Evolutionary conservation across 2,797 vertebrate genomes (phyloP).

Genomic region (Tolypeutes matacus): DNA sequence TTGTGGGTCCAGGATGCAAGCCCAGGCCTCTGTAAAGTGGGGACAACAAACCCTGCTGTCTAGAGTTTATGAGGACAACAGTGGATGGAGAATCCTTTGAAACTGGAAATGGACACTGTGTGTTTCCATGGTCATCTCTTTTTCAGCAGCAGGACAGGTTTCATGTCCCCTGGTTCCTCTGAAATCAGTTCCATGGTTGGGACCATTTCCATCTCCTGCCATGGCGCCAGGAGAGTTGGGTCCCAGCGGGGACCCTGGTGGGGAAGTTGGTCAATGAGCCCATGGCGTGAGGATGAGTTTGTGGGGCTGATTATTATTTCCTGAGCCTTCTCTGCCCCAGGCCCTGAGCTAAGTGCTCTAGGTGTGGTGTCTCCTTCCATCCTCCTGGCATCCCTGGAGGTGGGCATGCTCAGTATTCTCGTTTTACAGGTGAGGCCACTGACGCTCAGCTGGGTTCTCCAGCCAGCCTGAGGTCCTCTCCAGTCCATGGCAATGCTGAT

Average conservation of each 20-base stretch:
- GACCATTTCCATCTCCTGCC: background rate
- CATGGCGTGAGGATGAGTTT: rapidly evolving
- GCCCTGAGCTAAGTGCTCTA: too few species aligned
- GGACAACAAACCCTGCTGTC: background rate
- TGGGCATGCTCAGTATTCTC: rapidly evolving
- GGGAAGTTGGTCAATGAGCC: background rate
- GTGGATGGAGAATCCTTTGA: background rate
- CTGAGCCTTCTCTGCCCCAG: background rate
- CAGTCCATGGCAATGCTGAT: rapidly evolving
- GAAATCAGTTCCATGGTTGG: background rate
- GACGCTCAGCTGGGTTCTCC: background rate
- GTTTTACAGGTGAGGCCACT: background rate
- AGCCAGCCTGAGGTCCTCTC: background rate
- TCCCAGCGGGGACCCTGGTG: background rate
- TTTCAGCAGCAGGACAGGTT: background rate
- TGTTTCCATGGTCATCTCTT: background rate
- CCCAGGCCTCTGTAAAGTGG: background rate
- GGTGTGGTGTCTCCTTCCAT: rapidly evolving
- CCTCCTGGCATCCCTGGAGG: too few species aligned
- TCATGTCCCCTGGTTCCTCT: background rate
- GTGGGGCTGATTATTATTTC: background rate
- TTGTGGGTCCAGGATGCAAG: background rate
- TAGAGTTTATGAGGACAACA: background rate
- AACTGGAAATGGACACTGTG: background rate
- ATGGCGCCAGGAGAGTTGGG: background rate